Percentiles rank a stretch among this genome's conserved stretches.
Evolutionary conservation across 2,888 invertebrate species (phyloP).

Genomic region (Scelioninae gen. 2): DNA sequence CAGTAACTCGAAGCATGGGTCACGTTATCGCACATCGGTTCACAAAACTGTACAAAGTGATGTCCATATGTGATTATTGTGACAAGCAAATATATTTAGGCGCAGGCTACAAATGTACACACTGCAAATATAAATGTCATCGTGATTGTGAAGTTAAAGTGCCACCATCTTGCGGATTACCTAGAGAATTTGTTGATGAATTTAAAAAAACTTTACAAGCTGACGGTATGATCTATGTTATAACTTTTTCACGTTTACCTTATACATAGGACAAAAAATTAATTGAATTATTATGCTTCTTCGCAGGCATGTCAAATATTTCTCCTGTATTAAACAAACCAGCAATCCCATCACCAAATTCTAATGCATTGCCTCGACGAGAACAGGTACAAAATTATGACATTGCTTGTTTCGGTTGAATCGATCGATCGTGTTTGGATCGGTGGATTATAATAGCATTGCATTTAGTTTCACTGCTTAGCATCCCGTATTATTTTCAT

Average conservation of each 20-base stretch:
- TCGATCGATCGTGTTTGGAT: conserved; percentile 5
- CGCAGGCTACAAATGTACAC: conserved; percentile 90
- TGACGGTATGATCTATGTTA: conserved; percentile 75
- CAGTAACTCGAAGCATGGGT: conserved; percentile 87
- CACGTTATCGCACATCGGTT: conserved; percentile 94
- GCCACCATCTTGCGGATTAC: conserved; percentile 93
- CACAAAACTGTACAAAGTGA: conserved; percentile 90
- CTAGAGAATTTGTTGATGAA: conserved; percentile 88
- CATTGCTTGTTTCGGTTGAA: conserved; percentile 6
- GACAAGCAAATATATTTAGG: conserved; percentile 91
- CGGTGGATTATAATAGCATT: conserved; percentile 25
- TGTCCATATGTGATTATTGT: conserved; percentile 93
- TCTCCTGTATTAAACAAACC: conserved; percentile 77
- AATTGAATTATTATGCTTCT: neutral
- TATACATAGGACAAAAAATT: neutral
- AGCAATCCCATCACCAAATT: conserved; percentile 74
- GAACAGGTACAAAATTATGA: conserved; percentile 76
- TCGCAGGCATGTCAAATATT: conserved; percentile 68
- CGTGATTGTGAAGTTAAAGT: conserved; percentile 93
- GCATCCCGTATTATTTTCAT: conserved; percentile 28
- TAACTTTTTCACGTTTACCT: too few species aligned
- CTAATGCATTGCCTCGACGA: conserved; percentile 72
- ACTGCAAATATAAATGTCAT: conserved; percentile 95
- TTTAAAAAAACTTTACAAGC: conserved; percentile 86
- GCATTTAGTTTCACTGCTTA: conserved; percentile 50